phyloP scores from a whole-genome alignment of 1,140 invertebrate species.

The Hypothenemus hampei region DNA sequence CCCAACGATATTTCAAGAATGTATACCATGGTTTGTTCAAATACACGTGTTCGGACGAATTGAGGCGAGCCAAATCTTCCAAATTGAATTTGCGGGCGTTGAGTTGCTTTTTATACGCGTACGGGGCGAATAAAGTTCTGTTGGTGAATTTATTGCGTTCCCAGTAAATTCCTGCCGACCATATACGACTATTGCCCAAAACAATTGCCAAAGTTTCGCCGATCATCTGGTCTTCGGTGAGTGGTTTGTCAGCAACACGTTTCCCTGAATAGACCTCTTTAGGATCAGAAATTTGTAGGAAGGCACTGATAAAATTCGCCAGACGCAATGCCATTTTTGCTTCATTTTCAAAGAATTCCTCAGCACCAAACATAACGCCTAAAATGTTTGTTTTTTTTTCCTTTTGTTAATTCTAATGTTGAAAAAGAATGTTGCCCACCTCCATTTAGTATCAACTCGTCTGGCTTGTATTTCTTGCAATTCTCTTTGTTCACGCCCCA shows the following conservation, averaged over 20 bases:
- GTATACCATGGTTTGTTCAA: constrained; percentile 82
- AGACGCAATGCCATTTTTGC: constrained; percentile 91
- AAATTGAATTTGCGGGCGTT: constrained; percentile 81
- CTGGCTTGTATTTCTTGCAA: constrained; percentile 62
- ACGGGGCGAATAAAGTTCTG: constrained; percentile 88
- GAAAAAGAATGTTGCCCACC: constrained; percentile 39
- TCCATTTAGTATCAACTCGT: constrained; percentile 72
- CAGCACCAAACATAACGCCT: constrained; percentile 75
- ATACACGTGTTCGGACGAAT: constrained; percentile 75
- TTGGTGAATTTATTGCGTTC: constrained; percentile 94
- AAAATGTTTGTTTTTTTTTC: background rate
- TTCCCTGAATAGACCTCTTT: constrained; percentile 92
- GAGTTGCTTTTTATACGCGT: constrained; percentile 80
- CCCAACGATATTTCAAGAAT: constrained; percentile 86
- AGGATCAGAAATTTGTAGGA: constrained; percentile 89
- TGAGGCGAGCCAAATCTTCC: constrained; percentile 80
- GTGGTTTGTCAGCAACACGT: constrained; percentile 76
- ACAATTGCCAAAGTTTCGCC: constrained; percentile 87
- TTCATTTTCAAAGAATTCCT: constrained; percentile 89
- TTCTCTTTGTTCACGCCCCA: constrained; percentile 64
- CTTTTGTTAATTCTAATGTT: background rate
- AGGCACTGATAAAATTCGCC: constrained; percentile 92
- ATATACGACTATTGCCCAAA: constrained; percentile 85
- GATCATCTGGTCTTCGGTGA: constrained; percentile 92
- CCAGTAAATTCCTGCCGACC: constrained; percentile 90